These are phyloP conservation scores for Gorsachius magnificus DNA, from an alignment of 2,797 vertebrate genomes.

Conservation along the genomic window DNA sequence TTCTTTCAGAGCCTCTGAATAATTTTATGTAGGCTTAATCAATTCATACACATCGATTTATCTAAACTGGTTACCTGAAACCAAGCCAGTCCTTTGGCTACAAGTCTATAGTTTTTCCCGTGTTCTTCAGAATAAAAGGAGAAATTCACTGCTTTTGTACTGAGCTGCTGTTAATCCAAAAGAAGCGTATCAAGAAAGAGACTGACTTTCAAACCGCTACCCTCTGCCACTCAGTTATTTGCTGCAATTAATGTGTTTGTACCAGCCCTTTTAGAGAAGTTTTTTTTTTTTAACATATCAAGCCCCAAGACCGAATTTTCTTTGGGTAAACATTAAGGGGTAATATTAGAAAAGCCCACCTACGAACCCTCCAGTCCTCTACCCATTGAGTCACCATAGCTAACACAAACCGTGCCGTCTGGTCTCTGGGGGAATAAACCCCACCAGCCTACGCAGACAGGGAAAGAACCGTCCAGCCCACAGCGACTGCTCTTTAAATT, in stretches of 20 bases:
- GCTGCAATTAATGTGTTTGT: not conserved
- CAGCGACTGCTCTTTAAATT: not conserved
- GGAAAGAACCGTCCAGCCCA: not conserved
- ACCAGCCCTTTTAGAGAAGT: not conserved
- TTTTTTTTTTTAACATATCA: not conserved
- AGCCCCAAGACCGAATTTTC: not conserved
- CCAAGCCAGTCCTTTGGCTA: not conserved
- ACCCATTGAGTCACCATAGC: not conserved
- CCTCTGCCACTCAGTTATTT: not conserved
- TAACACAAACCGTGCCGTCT: fast-evolving
- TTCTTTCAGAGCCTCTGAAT: not conserved
- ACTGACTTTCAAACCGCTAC: not conserved
- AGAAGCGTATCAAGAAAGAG: not conserved
- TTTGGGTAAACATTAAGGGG: not conserved
- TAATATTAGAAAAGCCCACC: not conserved
- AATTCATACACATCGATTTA: not conserved
- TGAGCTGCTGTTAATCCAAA: not conserved
- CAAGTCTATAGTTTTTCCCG: not conserved
- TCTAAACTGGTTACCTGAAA: not conserved
- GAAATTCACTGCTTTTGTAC: not conserved
- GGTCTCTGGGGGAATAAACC: not conserved
- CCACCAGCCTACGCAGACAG: fast-evolving
- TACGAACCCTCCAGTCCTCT: not conserved
- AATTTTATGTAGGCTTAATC: not conserved
- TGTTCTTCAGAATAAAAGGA: not conserved